These are phyloP conservation scores for Holcopasites calliopsidis DNA, from an alignment of 1,140 invertebrate species.

Conservation along the genomic window DNA sequence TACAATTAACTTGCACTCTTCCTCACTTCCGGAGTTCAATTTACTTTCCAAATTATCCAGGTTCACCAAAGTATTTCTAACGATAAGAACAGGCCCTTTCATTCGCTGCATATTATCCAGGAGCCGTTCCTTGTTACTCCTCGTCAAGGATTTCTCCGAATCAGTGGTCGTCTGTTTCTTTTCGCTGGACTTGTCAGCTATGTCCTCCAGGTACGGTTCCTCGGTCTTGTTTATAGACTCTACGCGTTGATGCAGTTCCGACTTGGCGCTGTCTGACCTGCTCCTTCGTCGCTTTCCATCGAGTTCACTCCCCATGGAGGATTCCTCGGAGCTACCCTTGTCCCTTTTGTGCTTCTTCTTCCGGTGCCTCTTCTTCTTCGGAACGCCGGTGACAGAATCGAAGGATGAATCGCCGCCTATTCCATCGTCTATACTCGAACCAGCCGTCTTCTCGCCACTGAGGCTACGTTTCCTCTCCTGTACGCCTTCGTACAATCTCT, in stretches of 20 bases:
- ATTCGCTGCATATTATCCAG: constrained; percentile 60
- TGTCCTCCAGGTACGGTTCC: constrained; percentile 33
- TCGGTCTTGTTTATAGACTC: constrained; percentile 41
- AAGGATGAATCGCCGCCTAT: constrained; percentile 61
- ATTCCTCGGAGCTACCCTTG: constrained; percentile 64
- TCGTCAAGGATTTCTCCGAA: constrained; percentile 44
- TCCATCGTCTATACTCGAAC: constrained; percentile 57
- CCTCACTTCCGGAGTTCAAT: constrained; percentile 31
- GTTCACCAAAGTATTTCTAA: constrained; percentile 68
- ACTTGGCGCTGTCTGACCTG: constrained; percentile 28
- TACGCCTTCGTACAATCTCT: constrained; percentile 20
- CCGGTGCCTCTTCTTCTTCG: constrained; percentile 54
- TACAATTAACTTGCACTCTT: constrained; percentile 61
- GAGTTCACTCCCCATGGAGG: constrained; percentile 32
- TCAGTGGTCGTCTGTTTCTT: constrained; percentile 10
- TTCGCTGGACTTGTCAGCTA: constrained; percentile 19
- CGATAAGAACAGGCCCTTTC: constrained; percentile 60
- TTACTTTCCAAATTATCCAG: constrained; percentile 57
- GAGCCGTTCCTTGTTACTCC: constrained; percentile 64
- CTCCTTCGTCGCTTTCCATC: constrained; percentile 48
- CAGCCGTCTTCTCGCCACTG: constrained; percentile 48
- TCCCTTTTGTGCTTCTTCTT: constrained; percentile 60
- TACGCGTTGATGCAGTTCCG: constrained; percentile 20
- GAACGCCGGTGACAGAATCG: constrained; percentile 52
- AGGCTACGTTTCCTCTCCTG: constrained; percentile 54